Base-by-base conservation (phyloP, 2,888 invertebrate species). In the Eudemis profundana region DNA sequence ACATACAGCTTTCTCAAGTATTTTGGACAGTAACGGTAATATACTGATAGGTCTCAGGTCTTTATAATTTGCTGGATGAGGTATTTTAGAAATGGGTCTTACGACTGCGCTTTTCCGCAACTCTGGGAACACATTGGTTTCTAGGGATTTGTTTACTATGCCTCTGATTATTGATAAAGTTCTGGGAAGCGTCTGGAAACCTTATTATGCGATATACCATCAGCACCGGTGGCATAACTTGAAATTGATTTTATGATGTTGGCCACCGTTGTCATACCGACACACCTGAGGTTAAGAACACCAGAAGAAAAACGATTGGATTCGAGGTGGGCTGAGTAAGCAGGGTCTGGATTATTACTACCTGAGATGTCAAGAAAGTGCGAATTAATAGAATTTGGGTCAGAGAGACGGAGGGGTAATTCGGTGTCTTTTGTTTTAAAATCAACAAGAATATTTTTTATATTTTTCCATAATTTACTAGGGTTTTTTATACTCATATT, bases 121-220 rank as follows among this genome's bases (percentile, higher is more conserved):
- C 3, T 42, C 42, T 2, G 42, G 46, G n/a, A 47, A 47, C 0
- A n/a, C n/a, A 42, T 23, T 23, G 12, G 46, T 23, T 47, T 47
- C 46, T n/a, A 47, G 21, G 2, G 46, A 47, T 23, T 21, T 47
- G 5, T 47, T 47, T 3, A 47, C 46, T 21, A 47, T 23, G 5
- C 4, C n/a, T 0, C 21, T 47, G n/a, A 47, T 47, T 23, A 47
- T 4, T 12, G 46, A n/a, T 47, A 47, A 23, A 4, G 46, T 47
- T 14, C 23, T 12, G 4, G 46, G 46, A 4, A 47, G 23, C 5
- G 23, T 47, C n/a, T 23, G 10, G 0, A 47, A 4, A 47, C 3
- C 46, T 23, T 47, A n/a, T 47, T 17, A n/a, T 23, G 5, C 2
- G 46, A n/a, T 21, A 47, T 47, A n/a, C 46, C 46, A 21, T 47